These are phyloP conservation scores for Antechinus stuartii DNA, from an alignment of 2,113 vertebrate genomes.

Conservation along the genomic window DNA sequence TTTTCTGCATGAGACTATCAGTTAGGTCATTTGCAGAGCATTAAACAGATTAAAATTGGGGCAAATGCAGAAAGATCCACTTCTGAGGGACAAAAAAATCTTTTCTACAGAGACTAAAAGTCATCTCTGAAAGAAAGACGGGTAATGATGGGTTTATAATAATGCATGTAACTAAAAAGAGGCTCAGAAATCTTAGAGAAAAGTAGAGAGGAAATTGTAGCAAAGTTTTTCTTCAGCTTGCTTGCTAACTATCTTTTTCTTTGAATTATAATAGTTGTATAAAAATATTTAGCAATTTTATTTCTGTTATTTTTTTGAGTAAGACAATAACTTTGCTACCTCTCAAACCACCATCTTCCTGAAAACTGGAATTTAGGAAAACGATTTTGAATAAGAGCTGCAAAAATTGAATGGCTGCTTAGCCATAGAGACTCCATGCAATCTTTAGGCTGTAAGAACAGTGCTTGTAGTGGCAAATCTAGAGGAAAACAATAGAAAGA, in stretches of 20 bases:
- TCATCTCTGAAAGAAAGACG: neutral
- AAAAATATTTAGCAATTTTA: neutral
- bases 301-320: neutral
- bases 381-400: neutral
- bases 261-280: neutral
- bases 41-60: neutral
- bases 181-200: neutral
- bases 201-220: neutral
- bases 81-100: neutral
- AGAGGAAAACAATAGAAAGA: neutral
- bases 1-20: neutral
- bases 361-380: neutral
- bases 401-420: neutral
- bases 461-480: neutral
- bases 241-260: neutral
- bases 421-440: neutral
- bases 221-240: neutral
- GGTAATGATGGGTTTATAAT: neutral
- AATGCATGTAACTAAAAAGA: neutral
- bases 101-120: neutral
- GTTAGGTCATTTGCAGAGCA: neutral
- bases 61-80: neutral
- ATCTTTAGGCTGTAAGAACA: neutral
- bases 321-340: neutral
- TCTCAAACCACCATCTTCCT: neutral